These are phyloP conservation scores for Eilema caniola DNA, from an alignment of 2,888 invertebrate genomes.

Conservation along the genomic window DNA sequence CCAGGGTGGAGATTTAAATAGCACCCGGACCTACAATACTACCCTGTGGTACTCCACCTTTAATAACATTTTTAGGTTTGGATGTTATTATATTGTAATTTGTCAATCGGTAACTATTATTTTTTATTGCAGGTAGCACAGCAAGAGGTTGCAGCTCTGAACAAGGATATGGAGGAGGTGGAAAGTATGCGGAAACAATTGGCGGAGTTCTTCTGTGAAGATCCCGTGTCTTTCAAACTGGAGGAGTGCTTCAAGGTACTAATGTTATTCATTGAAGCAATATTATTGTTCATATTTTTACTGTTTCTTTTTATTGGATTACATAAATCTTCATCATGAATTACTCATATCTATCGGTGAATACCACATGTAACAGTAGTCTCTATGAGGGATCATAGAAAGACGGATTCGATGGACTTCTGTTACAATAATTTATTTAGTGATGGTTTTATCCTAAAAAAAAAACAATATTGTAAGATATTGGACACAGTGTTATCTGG, in stretches of 20 bases:
- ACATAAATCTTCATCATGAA: too few relatives aligned
- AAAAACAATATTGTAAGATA: too few relatives aligned
- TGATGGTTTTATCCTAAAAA: too few relatives aligned
- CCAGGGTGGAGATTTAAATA: too few relatives aligned
- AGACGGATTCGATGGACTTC: too few relatives aligned
- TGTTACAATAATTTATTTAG: too few relatives aligned
- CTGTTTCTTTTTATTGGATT: too few relatives aligned
- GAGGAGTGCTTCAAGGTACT: slow-evolving; percentile 96
- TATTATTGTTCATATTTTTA: neutral
- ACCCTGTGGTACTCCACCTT: neutral
- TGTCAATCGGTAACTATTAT: neutral
- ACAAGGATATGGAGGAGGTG: slow-evolving; percentile 93
- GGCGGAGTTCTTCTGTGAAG: slow-evolving; percentile 98
- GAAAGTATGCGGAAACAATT: slow-evolving; percentile 93
- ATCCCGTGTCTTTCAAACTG: slow-evolving; percentile 94
- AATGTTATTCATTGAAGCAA: neutral
- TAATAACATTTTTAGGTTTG: neutral
- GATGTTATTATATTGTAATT: neutral
- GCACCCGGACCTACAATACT: neutral
- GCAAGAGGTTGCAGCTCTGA: slow-evolving; percentile 91
- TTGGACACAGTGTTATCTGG: too few relatives aligned
- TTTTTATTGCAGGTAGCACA: slow-evolving; percentile 89
- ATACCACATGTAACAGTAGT: too few relatives aligned
- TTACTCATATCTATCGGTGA: too few relatives aligned
- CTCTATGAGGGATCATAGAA: too few relatives aligned